These are phyloP conservation scores for Microtus richardsoni DNA, from an alignment of 2,113 vertebrate genomes.

Conservation along the genomic window DNA sequence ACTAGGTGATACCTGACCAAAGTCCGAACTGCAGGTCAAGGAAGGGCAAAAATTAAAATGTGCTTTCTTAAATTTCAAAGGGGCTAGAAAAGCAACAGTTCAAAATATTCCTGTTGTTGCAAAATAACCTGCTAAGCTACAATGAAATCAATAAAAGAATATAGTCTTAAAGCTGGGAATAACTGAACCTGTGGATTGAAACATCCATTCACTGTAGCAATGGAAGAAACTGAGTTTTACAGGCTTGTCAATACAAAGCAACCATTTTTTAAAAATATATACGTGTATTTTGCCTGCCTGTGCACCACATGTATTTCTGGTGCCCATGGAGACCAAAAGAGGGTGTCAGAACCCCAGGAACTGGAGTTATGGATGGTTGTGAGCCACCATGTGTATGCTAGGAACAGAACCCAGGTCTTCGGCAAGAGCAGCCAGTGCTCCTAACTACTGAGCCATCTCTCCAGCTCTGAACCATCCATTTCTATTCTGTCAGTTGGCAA, in stretches of 20 bases:
- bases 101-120: neutral
- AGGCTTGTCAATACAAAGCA: neutral
- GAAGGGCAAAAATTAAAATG: neutral
- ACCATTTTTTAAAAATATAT: neutral
- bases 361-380: neutral
- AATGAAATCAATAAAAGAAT: neutral
- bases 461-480: neutral
- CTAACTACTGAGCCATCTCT: neutral
- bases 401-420: neutral
- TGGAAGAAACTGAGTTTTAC: neutral
- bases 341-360: neutral
- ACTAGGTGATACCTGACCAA: neutral
- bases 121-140: neutral
- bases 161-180: neutral
- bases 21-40: neutral
- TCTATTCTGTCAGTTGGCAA: neutral
- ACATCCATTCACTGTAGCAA: neutral
- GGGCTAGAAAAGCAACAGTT: neutral
- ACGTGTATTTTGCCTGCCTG: neutral
- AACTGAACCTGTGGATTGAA: neutral
- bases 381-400: neutral
- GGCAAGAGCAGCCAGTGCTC: neutral
- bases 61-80: constrained; percentile 2
- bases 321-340: neutral
- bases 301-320: neutral